These are phyloP conservation scores for Schizopygopsis malacanthus DNA, from an alignment of 2,797 vertebrate genomes.

Conservation along the genomic window DNA sequence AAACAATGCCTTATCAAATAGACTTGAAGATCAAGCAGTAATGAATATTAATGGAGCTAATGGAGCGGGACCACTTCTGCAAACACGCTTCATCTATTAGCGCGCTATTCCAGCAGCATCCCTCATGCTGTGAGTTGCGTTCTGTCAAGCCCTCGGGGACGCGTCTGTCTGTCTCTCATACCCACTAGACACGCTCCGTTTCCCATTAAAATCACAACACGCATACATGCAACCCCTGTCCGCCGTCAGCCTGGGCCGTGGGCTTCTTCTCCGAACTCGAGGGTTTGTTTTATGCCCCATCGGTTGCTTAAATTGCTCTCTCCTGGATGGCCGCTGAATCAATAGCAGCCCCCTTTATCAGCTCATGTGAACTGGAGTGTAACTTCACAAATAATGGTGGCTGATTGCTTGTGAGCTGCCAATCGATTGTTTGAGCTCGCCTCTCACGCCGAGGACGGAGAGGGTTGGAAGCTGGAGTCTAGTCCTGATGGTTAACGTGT, in stretches of 20 bases:
- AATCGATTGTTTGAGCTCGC: conserved; percentile 74
- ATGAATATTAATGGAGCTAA: conserved; percentile 80
- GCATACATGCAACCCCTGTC: neutral
- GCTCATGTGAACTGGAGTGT: conserved; percentile 90
- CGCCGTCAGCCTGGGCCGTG: conserved; percentile 55
- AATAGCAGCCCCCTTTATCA: conserved; percentile 85
- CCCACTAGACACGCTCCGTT: neutral
- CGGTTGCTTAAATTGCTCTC: conserved; percentile 85
- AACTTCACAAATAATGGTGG: conserved; percentile 90
- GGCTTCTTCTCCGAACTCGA: conserved; percentile 72
- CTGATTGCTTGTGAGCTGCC: conserved; percentile 85
- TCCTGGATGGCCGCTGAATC: conserved; percentile 83
- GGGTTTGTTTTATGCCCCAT: conserved; percentile 83
- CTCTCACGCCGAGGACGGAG: conserved; percentile 43
- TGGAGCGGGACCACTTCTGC: conserved; percentile 68
- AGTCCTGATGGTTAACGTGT: conserved; percentile 56
- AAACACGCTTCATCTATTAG: conserved; percentile 76
- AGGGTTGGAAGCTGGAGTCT: conserved; percentile 42
- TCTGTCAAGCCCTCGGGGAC: conserved; percentile 68
- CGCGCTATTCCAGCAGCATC: conserved; percentile 64
- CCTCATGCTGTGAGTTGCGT: conserved; percentile 51
- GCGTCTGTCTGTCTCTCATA: conserved; percentile 48
- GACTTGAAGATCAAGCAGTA: conserved; percentile 76
- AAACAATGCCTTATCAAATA: conserved; percentile 73
- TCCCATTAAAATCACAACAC: conserved; percentile 22